Evolutionary conservation across 2,797 vertebrate genomes (phyloP).

Genomic region (Anas flavirostris): DNA sequence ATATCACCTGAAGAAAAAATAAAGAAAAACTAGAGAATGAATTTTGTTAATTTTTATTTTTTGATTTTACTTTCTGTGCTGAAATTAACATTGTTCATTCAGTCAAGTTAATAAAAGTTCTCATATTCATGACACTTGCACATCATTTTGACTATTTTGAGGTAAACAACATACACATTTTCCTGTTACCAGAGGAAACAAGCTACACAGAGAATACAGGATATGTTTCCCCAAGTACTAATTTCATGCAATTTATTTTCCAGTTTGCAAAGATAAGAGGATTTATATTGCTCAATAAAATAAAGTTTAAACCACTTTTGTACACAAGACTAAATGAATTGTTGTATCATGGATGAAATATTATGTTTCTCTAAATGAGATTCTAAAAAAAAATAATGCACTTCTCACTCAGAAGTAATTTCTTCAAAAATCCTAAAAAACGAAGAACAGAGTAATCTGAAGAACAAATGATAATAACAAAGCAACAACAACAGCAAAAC

Average conservation of each 20-base stretch:
- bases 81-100: background rate
- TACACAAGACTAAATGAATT: background rate
- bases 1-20: background rate
- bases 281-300: constrained; percentile 28
- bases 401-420: background rate
- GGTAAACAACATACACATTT: constrained; percentile 19
- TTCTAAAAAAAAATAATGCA: background rate
- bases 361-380: background rate
- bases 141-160: background rate
- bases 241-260: constrained; percentile 33
- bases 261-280: background rate
- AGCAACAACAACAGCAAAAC: background rate
- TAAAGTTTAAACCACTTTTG: constrained; percentile 13
- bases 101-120: background rate
- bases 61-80: background rate
- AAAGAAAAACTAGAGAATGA: background rate
- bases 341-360: background rate
- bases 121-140: background rate
- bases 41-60: background rate
- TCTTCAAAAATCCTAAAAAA: background rate
- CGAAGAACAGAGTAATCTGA: background rate
- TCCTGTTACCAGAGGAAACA: background rate
- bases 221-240: constrained; percentile 42
- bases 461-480: background rate
- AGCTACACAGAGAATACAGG: background rate